phyloP scores from a whole-genome alignment of 2,797 vertebrate genomes.

The Pseudochirops cupreus region DNA sequence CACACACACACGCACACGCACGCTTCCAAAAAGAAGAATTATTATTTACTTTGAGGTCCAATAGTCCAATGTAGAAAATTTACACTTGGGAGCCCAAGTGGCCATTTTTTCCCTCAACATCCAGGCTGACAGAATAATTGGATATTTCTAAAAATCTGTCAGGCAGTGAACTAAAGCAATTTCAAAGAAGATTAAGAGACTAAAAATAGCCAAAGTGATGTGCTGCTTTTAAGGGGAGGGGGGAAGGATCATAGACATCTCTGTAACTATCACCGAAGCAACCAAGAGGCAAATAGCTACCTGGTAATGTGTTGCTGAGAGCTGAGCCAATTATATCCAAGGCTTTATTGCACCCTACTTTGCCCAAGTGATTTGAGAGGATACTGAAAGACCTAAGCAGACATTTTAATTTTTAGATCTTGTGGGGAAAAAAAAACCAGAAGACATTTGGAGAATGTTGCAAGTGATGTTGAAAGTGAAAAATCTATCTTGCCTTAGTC shows the following conservation, averaged over 20 bases:
- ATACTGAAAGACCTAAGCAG: background rate
- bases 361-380: background rate
- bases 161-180: constrained; percentile 30
- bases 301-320: constrained; percentile 20
- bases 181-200: constrained; percentile 25
- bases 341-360: background rate
- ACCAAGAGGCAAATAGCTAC: background rate
- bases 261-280: background rate
- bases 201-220: constrained; percentile 39
- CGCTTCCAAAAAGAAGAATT: background rate
- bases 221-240: background rate
- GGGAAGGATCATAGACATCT: background rate
- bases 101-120: background rate
- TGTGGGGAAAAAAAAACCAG: background rate
- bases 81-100: background rate
- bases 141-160: constrained; percentile 54
- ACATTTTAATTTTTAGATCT: constrained; percentile 34
- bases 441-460: background rate
- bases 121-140: constrained; percentile 1
- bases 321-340: constrained; percentile 12
- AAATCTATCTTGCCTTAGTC: constrained; percentile 1
- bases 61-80: background rate
- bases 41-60: background rate
- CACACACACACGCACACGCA: too few relatives aligned
- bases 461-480: background rate